A percentile compares a stretch with the other conserved stretches of the same genome.
Evolutionary conservation across 2,888 invertebrate genomes (phyloP).

Genomic region (Trachelus troglodyta): DNA sequence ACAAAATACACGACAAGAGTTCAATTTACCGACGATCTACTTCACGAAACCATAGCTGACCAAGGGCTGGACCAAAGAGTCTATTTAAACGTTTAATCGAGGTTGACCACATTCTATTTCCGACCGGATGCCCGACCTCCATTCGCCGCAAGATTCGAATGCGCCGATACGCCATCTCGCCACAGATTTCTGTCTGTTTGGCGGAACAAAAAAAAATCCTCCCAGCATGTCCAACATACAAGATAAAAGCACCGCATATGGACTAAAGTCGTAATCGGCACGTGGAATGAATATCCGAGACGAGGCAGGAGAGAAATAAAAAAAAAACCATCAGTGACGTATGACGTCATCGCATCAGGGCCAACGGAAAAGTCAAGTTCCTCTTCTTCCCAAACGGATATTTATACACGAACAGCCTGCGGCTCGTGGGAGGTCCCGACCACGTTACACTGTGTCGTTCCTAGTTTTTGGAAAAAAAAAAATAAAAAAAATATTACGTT

Average conservation of each 20-base stretch:
- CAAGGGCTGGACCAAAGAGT: constrained; percentile 2
- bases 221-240: background rate
- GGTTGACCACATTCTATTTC: constrained; percentile 23
- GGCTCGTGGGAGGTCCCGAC: background rate
- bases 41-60: background rate
- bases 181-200: background rate
- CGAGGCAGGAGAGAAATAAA: background rate
- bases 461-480: background rate
- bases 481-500: background rate
- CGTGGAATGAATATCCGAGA: background rate
- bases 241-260: background rate
- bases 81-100: constrained; percentile 23
- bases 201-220: background rate
- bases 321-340: background rate
- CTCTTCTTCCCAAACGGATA: background rate
- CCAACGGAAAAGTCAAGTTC: background rate
- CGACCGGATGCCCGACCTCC: constrained; percentile 31
- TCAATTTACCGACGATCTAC: background rate
- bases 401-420: background rate
- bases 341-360: background rate
- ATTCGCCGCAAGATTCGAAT: constrained; percentile 11
- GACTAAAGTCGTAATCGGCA: background rate
- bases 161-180: background rate
- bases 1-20: background rate
- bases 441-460: background rate